Evolutionary conservation across 2,113 vertebrate species (phyloP), one percentile per base, ranked within the genome.

Genomic region (Dunckerocampus dactyliophorus): DNA sequence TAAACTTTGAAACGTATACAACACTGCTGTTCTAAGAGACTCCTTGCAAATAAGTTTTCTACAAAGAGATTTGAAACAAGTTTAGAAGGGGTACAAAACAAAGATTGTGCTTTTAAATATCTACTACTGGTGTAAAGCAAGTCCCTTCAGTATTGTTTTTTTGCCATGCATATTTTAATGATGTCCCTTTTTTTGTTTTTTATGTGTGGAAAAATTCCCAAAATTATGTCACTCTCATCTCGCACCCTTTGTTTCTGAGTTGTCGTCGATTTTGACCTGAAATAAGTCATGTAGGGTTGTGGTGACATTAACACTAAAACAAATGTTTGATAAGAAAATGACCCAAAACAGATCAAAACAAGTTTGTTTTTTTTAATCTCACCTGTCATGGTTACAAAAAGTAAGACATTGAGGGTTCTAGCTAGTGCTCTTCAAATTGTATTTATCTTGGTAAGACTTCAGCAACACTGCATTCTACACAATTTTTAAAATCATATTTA

Each of bases 1-100:
- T 74, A 77, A 63, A 67, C 60, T 65, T 50, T 70, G 54, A 80
- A 46, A 58, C 8, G 65, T 51, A 34, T 62, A 71, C 59, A 63
- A 59, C 59, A 52, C 62, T 75, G 75, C 47, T 63, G 57, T 80
- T 77, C 67, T 73, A 50, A 69, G 10, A 46, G 58, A 72, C 68
- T 62, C 75, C 50, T 74, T 77, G 73, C 64, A 77, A 47, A 62
- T 47, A 34, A 58, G 65, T 47, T 45, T 59, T 51, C 51, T 51
- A 47, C 5, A 61, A 17, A 59, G 69, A 62, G 24, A 28, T 58
- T 68, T 53, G 10, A 76, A 76, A 52, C 69, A 47, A 69, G 65
- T 67, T 72, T 69, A 47, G 55, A 45, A 21, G 37, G 43, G 52
- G 19, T 61, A 62, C 14, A 9, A 21, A 51, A 64, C 55, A 65